These are phyloP conservation scores for Lagopus leucura DNA, from an alignment of 2,113 vertebrate genomes.

Conservation along the genomic window DNA sequence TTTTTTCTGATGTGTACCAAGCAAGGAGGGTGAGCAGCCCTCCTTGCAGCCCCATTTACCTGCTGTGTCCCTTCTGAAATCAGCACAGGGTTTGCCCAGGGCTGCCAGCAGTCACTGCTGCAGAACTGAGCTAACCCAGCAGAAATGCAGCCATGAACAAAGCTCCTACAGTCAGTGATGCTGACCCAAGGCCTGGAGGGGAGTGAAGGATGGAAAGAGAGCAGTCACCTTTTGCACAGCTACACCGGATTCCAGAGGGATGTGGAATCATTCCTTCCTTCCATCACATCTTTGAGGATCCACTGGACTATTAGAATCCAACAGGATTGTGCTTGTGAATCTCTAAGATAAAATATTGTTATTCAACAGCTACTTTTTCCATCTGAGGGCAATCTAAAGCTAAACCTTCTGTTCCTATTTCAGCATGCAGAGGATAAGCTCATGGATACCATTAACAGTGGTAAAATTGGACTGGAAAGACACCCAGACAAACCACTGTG, in stretches of 20 bases:
- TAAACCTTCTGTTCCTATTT: neutral
- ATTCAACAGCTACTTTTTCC: neutral
- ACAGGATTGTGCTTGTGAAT: neutral
- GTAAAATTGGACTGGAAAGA: neutral
- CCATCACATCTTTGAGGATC: neutral
- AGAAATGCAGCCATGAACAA: neutral
- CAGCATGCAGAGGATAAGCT: neutral
- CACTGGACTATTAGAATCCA: neutral
- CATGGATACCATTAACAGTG: neutral
- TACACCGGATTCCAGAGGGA: neutral
- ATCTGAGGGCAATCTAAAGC: neutral
- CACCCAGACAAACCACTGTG: neutral
- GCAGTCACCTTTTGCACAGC: neutral
- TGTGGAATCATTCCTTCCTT: neutral
- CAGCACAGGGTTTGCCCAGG: rapidly evolving
- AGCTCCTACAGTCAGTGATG: rapidly evolving
- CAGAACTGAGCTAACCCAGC: neutral
- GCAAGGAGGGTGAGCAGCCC: neutral
- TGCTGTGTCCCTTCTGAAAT: neutral
- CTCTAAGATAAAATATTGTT: neutral
- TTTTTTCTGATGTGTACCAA: neutral
- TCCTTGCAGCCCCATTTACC: neutral
- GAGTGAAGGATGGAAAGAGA: neutral
- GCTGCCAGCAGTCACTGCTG: neutral
- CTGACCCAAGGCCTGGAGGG: rapidly evolving